Percentiles rank a stretch among this genome's conserved stretches.
Conservation (phyloP, 2,797 vertebrate species). For the Notoglanidium macrostoma region DNA sequence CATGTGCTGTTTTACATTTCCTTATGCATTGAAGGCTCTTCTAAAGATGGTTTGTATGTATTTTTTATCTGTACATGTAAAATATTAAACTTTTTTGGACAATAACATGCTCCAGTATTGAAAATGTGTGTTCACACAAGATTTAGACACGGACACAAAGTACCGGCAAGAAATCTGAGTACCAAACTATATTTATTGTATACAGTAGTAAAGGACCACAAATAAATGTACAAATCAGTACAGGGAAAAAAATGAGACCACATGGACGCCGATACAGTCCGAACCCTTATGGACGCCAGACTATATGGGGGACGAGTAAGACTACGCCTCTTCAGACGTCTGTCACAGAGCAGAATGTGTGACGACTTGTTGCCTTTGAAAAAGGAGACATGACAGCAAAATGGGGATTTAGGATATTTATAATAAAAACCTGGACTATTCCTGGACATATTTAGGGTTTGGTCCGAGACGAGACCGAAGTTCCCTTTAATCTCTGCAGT, state of each 20-base stretch:
- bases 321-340: conserved; percentile 8
- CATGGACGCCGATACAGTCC: conserved; percentile 65
- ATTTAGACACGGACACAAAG: not conserved
- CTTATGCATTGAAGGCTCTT: conserved; percentile 26
- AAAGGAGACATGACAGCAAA: not conserved
- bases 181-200: conserved; percentile 91
- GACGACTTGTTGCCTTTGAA: conserved; percentile 11
- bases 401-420: conserved; percentile 28
- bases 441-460: conserved; percentile 47
- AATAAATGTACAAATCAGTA: conserved; percentile 86
- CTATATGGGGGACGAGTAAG: conserved; percentile 50
- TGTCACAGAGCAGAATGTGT: not conserved
- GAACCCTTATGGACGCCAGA: conserved; percentile 43
- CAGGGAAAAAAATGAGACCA: conserved; percentile 75
- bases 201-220: conserved; percentile 89
- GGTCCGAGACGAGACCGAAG: conserved; percentile 40
- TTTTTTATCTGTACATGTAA: conserved; percentile 42
- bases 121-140: not conserved
- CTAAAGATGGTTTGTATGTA: conserved; percentile 37
- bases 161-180: conserved; percentile 70
- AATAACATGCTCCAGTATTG: not conserved
- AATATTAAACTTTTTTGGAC: conserved; percentile 37
- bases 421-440: conserved; percentile 47
- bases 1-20: conserved; percentile 30
- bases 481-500: conserved; percentile 8